Base-by-base conservation (phyloP, 2,113 vertebrate genomes). In the Gorsachius goisagi region DNA sequence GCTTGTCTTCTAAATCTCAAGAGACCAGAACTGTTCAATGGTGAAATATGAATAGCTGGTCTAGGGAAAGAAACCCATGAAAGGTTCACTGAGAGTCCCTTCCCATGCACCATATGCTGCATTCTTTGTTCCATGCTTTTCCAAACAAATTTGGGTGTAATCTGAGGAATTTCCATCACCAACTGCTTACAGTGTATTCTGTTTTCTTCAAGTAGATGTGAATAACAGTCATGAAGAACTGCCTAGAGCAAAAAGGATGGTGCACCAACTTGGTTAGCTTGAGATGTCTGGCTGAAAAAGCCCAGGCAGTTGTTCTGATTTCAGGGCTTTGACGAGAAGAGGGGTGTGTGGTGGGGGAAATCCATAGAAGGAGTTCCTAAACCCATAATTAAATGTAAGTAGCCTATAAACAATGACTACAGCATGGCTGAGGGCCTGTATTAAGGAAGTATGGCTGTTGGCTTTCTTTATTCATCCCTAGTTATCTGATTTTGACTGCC, bases 171-270 rank as follows among this genome's bases (percentile, higher is more conserved):
- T 77, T 77, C 41, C 37, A 22, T 39, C 12, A 24, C 10, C 8
- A 21, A 0, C 6, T 32, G 4, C 19, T 68, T 35, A 9, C 0
- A 11, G 3, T 19, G 12, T 21, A 10, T 41, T 72, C 28, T 69
- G 1, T 68, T 52, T 55, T 63, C 62, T 73, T 76, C 30, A 23
- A 60, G 33, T 9, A 50, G 35, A 19, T 85, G 33, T 5, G 10
- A 78, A 18, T 30, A 74, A 49, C 12, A 85, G 41, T 27, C 26
- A 22, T 32, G n/a, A 82, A 75, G 26, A 83, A 12, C 55, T 49
- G 30, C 12, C 50, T 79, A 7, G 9, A 69, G 8, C 50, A 73
- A 58, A 80, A 52, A 44, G 55, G 17, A 18, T 32, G 7, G 17
- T 66, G 12, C 9, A 32, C 2, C 6, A 64, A 19, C 45, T 73